phyloP scores from a whole-genome alignment of 2,113 vertebrate genomes.

The Pelecanus crispus region DNA sequence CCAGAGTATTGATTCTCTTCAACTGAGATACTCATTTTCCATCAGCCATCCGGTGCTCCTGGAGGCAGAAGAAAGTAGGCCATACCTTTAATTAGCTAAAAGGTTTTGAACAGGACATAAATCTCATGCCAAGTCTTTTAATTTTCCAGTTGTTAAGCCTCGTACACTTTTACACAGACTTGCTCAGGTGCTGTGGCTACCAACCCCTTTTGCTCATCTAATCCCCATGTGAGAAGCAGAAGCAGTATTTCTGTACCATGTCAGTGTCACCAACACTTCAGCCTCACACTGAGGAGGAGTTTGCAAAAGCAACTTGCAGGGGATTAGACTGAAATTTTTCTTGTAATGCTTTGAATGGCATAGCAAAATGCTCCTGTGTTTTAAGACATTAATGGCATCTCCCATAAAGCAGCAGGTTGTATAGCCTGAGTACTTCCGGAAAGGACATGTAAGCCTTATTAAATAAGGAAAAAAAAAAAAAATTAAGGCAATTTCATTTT shows the following conservation, averaged over 20 bases:
- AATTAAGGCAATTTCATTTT: not conserved
- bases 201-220: not conserved
- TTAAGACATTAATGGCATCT: not conserved
- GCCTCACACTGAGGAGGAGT: not conserved
- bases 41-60: not conserved
- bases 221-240: not conserved
- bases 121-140: not conserved
- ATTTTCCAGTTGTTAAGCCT: not conserved
- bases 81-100: not conserved
- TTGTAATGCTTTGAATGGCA: not conserved
- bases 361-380: rapidly evolving
- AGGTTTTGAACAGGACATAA: not conserved
- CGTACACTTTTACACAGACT: not conserved
- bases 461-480: not conserved
- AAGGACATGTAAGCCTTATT: not conserved
- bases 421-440: not conserved
- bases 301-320: not conserved
- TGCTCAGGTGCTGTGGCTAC: not conserved
- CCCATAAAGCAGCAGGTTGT: not conserved
- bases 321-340: not conserved
- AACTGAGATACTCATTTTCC: not conserved
- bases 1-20: not conserved
- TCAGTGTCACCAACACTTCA: not conserved
- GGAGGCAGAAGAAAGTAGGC: not conserved
- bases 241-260: not conserved